A percentile compares a stretch with the other conserved stretches of the same genome.
Conservation (phyloP, 2,888 invertebrate genomes). For the Polymixis lichenea region DNA sequence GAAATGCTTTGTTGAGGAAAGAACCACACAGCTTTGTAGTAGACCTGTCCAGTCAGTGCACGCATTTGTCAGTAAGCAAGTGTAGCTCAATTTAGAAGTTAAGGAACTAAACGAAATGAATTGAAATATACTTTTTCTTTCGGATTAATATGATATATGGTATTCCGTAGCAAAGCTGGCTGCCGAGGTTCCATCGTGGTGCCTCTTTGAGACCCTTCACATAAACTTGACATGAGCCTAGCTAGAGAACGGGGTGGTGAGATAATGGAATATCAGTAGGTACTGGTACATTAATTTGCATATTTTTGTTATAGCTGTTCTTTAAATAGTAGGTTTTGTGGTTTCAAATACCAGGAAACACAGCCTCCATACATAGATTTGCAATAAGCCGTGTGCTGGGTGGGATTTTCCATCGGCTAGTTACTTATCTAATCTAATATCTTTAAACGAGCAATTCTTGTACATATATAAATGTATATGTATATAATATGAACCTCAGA, state of each 20-base stretch:
- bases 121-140: not conserved
- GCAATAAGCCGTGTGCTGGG: not conserved
- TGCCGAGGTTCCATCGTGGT: not conserved
- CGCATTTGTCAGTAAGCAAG: not conserved
- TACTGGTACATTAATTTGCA: not conserved
- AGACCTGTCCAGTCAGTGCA: no score
- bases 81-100: not conserved
- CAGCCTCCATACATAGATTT: not conserved
- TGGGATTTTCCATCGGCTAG: not conserved
- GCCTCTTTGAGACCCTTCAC: not conserved
- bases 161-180: not conserved
- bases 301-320: not conserved
- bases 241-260: no score
- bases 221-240: not conserved
- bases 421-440: no score
- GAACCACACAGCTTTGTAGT: not conserved
- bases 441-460: no score
- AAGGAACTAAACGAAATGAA: not conserved
- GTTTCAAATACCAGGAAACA: slow-evolving; percentile 4
- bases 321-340: not conserved
- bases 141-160: not conserved
- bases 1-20: not conserved
- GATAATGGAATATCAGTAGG: not conserved
- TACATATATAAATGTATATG: no score
- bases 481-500: no score